Base-by-base conservation (phyloP, 1,140 invertebrate genomes). In the Phthorimaea operculella region DNA sequence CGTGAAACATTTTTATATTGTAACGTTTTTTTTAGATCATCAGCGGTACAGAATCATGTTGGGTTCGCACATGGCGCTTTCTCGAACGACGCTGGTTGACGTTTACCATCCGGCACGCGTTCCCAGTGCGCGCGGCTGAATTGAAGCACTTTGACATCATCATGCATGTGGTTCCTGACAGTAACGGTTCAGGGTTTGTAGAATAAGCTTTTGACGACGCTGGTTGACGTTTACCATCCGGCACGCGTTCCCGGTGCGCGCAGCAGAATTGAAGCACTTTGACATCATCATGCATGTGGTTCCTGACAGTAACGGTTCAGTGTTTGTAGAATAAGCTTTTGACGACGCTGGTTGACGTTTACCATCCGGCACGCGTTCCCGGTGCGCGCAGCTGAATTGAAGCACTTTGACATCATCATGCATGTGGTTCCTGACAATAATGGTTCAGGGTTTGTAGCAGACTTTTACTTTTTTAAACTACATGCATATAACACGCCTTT, bases 31-130 rank as follows among this genome's bases (percentile, higher is more conserved):
- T 48, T 42, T 50, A 83, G 81, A 69, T 84, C 44, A 78, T 71
- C 68, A 74, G 66, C 51, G 75, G 75, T 44, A 51, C 28, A 50
- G 63, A 74, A 39, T 76, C 62, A 16, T 70, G 68, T 12, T 82
- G 73, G 76, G 78, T 79, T 12, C 62, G 81, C 48, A 79, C 74
- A 1, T 84, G 77, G 77, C 72, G 72, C 51, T 77, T 74, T 54
- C 53, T 81, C 42, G 67, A 81, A 51, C 59, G 73, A 14, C 66
- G 73, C 39, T 84, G 78, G 75, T 47, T 81, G 12, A 56, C 74
- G 1, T 84, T 84, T 57, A 70, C 74, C 12, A 79, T 84, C 44
- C 58, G 70, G 12, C 76, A 82, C 49, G 53, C 59, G 6, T 74
- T 81, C 53, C 69, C 74, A 33, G 72, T 79, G 12, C 68, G 69